phyloP scores from a whole-genome alignment of 92 coral and sea anemone species.

The Porites evermanni region DNA sequence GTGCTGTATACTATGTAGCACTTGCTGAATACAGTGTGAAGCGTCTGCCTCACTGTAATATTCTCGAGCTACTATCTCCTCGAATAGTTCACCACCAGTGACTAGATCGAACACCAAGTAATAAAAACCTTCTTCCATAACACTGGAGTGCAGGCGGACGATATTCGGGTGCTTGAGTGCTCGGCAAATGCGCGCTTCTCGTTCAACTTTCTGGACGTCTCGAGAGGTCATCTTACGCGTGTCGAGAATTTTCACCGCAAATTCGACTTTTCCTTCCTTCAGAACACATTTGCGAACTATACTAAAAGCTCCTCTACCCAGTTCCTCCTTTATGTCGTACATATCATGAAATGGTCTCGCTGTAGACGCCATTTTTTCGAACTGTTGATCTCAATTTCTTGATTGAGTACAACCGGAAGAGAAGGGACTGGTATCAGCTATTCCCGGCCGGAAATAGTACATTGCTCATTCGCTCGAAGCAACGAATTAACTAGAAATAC shows the following conservation, averaged over 20 bases:
- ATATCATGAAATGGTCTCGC: slow-evolving; percentile 74
- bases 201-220: slow-evolving; percentile 91
- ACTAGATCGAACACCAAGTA: slow-evolving; percentile 94
- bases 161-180: slow-evolving; percentile 88
- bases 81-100: slow-evolving; percentile 98
- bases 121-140: slow-evolving; percentile 77
- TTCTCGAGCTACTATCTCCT: slow-evolving; percentile 98
- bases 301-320: slow-evolving; percentile 98
- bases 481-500: no score
- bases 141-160: slow-evolving; percentile 92
- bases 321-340: slow-evolving; percentile 88
- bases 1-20: slow-evolving; percentile 91
- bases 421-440: slow-evolving; percentile 27
- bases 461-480: no score
- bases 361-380: slow-evolving; percentile 25
- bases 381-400: neutral
- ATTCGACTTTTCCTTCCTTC: slow-evolving; percentile 74
- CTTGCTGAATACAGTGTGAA: slow-evolving; percentile 96
- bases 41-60: slow-evolving; percentile 99
- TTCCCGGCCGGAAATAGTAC: no score
- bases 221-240: slow-evolving; percentile 86
- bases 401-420: neutral
- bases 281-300: slow-evolving; percentile 80
- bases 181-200: slow-evolving; percentile 99
- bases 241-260: slow-evolving; percentile 94